Conservation (phyloP, 2,888 invertebrate genomes). For the Hirtodrosophila histrioides region DNA sequence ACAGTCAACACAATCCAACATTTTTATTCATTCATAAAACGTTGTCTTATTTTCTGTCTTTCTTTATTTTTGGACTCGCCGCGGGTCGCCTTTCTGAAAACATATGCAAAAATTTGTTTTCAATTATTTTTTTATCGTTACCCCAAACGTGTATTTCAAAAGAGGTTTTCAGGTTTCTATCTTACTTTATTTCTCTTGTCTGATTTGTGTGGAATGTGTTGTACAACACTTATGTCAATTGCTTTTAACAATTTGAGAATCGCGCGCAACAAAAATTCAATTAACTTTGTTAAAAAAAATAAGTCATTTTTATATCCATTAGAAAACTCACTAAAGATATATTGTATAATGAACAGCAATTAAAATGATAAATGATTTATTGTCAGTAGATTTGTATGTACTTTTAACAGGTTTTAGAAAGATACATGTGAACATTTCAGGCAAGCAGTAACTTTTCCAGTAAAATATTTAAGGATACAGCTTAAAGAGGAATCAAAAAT, state of each 20-base stretch:
- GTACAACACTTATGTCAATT: slow-evolving; percentile 45
- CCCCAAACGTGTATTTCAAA: slow-evolving; percentile 23
- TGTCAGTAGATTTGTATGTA: no score
- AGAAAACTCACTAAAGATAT: no score
- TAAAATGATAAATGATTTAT: no score
- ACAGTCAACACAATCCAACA: slow-evolving; percentile 9
- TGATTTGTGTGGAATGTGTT: slow-evolving; percentile 33
- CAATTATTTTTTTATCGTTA: slow-evolving; percentile 52
- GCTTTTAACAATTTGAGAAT: slow-evolving; percentile 40
- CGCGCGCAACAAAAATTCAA: slow-evolving; percentile 2
- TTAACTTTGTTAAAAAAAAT: slow-evolving; percentile 8
- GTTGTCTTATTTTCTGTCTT: slow-evolving; percentile 15
- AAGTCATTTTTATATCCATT: no score
- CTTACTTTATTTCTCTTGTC: background rate
- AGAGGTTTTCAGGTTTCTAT: slow-evolving; percentile 27
- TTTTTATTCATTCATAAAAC: slow-evolving; percentile 68
- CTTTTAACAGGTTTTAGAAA: no score
- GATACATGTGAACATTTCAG: no score
- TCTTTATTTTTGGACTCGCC: slow-evolving; percentile 13
- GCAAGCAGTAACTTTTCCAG: no score
- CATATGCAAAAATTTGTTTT: slow-evolving; percentile 54
- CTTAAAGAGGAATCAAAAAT: no score
- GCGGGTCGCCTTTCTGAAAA: slow-evolving; percentile 41
- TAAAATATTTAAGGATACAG: no score
- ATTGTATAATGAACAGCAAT: background rate